These are phyloP conservation scores for Polyommatus iphigenia DNA, from an alignment of 2,888 invertebrate genomes.

Conservation along the genomic window DNA sequence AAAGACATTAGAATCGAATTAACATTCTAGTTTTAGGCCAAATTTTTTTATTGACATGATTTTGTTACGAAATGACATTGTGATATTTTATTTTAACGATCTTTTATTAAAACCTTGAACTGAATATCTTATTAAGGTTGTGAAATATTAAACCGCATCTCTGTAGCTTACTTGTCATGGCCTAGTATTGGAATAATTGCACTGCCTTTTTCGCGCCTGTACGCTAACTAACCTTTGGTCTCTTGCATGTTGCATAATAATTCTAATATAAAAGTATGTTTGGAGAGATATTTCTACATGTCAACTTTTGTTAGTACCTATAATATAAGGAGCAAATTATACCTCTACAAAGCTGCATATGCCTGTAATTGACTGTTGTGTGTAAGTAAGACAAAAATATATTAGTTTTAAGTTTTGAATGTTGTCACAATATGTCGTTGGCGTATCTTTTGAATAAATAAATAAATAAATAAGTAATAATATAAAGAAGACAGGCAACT, in stretches of 20 bases:
- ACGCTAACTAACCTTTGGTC: not conserved
- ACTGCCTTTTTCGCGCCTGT: not conserved
- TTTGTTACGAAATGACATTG: not conserved
- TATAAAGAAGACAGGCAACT: too few species aligned
- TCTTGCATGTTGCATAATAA: not conserved
- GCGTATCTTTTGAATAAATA: too few species aligned
- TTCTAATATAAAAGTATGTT: not conserved
- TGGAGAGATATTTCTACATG: not conserved
- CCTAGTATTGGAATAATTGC: conserved; percentile 20
- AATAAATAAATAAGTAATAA: too few species aligned
- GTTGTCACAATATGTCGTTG: too few species aligned
- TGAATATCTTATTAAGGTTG: not conserved
- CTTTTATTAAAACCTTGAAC: not conserved
- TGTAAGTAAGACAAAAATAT: too few species aligned
- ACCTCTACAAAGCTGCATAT: too few species aligned
- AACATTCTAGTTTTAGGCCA: not conserved
- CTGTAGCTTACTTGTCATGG: not conserved
- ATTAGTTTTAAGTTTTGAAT: too few species aligned
- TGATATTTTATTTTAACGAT: not conserved
- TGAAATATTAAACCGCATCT: not conserved
- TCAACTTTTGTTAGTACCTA: not conserved
- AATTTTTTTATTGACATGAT: not conserved
- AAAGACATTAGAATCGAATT: not conserved
- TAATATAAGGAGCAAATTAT: too few species aligned
- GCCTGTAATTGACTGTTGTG: too few species aligned